Conservation (phyloP, 2,113 vertebrate species). For the Cephalopterus ornatus region DNA sequence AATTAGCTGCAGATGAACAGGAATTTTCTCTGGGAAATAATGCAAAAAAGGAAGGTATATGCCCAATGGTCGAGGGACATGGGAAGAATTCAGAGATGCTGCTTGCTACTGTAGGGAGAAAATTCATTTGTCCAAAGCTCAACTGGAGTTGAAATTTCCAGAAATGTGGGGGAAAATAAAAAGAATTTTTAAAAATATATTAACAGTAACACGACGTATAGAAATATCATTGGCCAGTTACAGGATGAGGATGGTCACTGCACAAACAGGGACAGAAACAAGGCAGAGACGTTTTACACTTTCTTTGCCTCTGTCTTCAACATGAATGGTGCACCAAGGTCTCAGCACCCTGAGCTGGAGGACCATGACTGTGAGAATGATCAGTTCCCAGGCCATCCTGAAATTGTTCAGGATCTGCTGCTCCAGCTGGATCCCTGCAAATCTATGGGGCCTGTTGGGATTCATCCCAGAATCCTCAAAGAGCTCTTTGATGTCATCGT, state of each 20-base stretch:
- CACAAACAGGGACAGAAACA: background rate
- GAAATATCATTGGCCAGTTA: background rate
- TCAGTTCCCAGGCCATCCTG: background rate
- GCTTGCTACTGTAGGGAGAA: background rate
- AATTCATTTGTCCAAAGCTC: background rate
- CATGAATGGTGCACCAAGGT: background rate
- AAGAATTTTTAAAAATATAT: background rate
- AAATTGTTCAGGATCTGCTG: background rate
- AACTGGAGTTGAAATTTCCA: background rate
- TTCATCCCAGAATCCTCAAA: background rate
- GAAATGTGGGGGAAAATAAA: background rate
- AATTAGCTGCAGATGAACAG: background rate
- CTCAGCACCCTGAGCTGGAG: background rate
- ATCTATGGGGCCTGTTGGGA: background rate
- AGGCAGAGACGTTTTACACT: background rate
- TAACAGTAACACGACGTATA: background rate
- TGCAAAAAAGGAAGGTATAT: background rate
- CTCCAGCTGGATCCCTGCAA: background rate
- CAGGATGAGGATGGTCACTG: background rate
- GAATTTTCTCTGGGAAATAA: background rate
- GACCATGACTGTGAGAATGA: background rate
- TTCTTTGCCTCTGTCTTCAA: background rate
- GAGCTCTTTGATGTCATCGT: background rate
- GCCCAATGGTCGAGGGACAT: background rate
- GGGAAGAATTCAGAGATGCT: background rate